Conservation (phyloP, 2,888 invertebrate genomes). For the Ischnura elegans region DNA sequence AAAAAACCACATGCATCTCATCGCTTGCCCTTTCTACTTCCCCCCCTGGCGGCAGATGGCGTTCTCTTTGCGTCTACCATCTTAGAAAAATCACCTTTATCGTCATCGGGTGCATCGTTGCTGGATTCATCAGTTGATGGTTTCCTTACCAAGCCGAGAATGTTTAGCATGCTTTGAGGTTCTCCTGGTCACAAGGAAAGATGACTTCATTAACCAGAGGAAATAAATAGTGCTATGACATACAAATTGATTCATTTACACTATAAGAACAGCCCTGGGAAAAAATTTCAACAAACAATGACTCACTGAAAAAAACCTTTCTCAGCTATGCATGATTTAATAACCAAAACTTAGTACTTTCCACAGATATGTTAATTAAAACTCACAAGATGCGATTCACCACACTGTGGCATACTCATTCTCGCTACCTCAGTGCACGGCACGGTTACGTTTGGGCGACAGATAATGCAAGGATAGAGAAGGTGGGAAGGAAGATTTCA, state of each 20-base stretch:
- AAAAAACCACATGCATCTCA: neutral
- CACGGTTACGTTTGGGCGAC: no score
- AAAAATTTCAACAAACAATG: neutral
- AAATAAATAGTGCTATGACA: neutral
- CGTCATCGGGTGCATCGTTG: conserved; percentile 55
- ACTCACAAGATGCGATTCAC: no score
- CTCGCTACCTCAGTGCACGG: no score
- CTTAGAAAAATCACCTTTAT: conserved; percentile 47
- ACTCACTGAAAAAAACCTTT: neutral
- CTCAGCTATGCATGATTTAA: no score
- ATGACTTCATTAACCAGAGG: neutral
- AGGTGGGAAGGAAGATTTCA: no score
- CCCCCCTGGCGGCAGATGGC: neutral
- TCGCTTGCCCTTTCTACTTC: neutral
- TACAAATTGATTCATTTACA: neutral
- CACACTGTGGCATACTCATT: no score
- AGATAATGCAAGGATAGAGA: no score
- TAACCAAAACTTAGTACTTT: no score
- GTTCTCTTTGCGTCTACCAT: conserved; percentile 24
- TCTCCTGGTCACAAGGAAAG: conserved; percentile 68
- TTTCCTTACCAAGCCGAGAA: conserved; percentile 81
- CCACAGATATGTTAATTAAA: no score
- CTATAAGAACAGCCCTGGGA: neutral
- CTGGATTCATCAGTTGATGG: conserved; percentile 74
- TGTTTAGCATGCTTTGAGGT: conserved; percentile 81